phyloP scores from a whole-genome alignment of 2,797 vertebrate genomes.

The Sparus aurata region DNA sequence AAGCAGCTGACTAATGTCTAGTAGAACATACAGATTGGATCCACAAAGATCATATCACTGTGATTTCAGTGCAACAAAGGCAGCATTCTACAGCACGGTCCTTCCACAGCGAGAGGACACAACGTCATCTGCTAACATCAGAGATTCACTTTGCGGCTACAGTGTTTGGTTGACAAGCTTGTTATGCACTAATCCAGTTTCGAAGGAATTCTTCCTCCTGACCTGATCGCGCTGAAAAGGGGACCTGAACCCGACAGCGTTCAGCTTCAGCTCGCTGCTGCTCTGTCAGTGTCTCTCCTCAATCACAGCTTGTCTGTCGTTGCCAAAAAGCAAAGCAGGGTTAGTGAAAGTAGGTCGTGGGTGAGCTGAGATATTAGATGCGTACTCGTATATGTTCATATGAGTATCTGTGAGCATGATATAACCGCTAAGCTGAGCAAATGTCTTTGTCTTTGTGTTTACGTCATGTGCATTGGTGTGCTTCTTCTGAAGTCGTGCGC shows the following conservation, averaged over 20 bases:
- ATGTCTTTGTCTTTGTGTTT: constrained; percentile 10
- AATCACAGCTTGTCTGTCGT: constrained; percentile 46
- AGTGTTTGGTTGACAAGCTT: neutral
- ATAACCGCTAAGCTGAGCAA: constrained; percentile 23
- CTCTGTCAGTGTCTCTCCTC: constrained; percentile 51
- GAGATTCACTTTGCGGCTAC: constrained; percentile 1
- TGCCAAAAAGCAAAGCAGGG: constrained; percentile 75
- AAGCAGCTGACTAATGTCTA: neutral
- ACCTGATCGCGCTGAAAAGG: neutral
- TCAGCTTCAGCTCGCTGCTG: constrained; percentile 14
- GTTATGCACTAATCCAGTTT: constrained; percentile 6
- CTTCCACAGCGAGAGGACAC: neutral
- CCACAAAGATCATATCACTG: neutral
- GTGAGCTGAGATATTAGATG: constrained; percentile 67
- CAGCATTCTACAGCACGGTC: constrained; percentile 5
- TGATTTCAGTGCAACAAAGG: neutral
- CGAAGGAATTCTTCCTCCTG: constrained; percentile 16
- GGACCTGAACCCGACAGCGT: constrained; percentile 5
- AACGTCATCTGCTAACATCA: neutral
- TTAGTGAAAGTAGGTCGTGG: constrained; percentile 74
- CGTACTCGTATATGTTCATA: constrained; percentile 26
- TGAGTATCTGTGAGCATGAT: constrained; percentile 31
- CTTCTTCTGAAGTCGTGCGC: constrained; percentile 27
- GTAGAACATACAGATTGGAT: constrained; percentile 3
- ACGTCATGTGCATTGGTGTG: constrained; percentile 2